These are phyloP conservation scores for Galeopterus variegatus DNA, from an alignment of 2,113 vertebrate genomes.

Conservation along the genomic window DNA sequence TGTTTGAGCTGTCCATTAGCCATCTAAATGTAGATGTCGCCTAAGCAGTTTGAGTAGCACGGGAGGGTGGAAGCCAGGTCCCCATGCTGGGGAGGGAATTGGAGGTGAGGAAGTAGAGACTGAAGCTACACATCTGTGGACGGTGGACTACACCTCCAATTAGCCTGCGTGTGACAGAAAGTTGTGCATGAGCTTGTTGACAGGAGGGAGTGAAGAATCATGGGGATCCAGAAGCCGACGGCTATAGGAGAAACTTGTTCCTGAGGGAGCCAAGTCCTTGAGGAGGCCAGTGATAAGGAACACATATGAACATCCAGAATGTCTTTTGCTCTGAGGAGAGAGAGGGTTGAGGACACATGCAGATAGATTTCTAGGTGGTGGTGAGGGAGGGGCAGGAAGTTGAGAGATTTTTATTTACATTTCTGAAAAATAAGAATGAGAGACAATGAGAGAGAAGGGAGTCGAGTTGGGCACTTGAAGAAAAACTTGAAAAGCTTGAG, in stretches of 20 bases:
- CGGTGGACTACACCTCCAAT: neutral
- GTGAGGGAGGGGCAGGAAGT: neutral
- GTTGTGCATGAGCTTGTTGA: neutral
- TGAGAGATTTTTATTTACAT: neutral
- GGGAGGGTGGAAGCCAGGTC: neutral
- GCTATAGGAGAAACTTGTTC: neutral
- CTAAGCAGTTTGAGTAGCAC: neutral
- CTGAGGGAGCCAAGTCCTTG: neutral
- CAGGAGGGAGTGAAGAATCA: neutral
- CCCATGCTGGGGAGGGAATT: neutral
- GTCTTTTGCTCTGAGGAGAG: neutral
- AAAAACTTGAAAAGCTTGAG: neutral
- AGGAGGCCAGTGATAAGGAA: neutral
- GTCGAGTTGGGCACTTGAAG: neutral
- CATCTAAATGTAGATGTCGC: neutral
- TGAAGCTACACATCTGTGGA: too few relatives aligned
- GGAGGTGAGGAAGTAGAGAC: neutral
- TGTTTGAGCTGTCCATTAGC: neutral
- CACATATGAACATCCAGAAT: neutral
- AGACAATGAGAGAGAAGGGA: neutral
- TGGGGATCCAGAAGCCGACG: neutral
- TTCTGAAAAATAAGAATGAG: conserved; percentile 47
- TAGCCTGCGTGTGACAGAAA: neutral
- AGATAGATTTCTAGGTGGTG: neutral
- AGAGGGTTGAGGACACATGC: neutral